These are phyloP conservation scores for Podiceps cristatus DNA, from an alignment of 2,113 vertebrate species.

Conservation along the genomic window DNA sequence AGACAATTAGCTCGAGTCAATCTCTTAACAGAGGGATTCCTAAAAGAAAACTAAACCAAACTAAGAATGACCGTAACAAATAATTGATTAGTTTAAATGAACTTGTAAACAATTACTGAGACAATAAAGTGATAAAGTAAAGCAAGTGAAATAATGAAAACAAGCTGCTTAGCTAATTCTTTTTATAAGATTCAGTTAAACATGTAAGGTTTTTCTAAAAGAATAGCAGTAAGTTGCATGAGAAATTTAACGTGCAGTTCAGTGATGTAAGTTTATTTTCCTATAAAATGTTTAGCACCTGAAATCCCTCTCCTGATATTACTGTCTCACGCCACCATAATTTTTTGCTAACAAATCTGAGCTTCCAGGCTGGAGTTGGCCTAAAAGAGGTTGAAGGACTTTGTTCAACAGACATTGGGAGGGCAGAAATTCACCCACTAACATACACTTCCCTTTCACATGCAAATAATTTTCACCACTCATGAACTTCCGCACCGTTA, in stretches of 20 bases:
- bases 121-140: background rate
- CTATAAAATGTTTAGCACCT: background rate
- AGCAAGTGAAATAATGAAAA: slow-evolving; percentile 19
- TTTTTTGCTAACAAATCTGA: fast-evolving
- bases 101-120: background rate
- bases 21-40: background rate
- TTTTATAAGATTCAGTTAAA: background rate
- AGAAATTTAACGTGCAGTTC: background rate
- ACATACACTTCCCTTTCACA: background rate
- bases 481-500: background rate
- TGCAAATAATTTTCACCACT: background rate
- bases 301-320: background rate
- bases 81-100: background rate
- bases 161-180: background rate
- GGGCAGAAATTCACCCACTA: background rate
- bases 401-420: background rate
- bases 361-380: background rate
- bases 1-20: background rate
- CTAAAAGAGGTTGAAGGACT: background rate
- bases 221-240: background rate
- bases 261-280: background rate
- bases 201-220: background rate
- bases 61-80: background rate
- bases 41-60: background rate
- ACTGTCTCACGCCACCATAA: background rate